Percentiles rank a stretch among this genome's conserved stretches.
Evolutionary conservation across 2,888 invertebrate species (phyloP).

Genomic region (Scaptomyza caliginosa): DNA sequence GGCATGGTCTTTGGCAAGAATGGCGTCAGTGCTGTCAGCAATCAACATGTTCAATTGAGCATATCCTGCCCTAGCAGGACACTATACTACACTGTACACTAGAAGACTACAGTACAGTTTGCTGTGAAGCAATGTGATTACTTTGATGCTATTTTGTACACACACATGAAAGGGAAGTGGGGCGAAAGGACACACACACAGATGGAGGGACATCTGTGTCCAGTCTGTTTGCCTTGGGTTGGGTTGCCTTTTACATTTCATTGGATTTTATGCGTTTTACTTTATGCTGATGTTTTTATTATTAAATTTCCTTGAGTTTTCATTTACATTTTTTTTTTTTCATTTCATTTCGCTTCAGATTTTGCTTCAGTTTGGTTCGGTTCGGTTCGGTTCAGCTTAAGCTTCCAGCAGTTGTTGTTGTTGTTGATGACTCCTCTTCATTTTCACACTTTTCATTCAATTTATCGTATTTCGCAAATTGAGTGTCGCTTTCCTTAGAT

Average conservation of each 20-base stretch:
- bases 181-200: neutral
- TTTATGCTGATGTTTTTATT: slow-evolving; percentile 81
- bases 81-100: slow-evolving; percentile 11
- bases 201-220: slow-evolving; percentile 36
- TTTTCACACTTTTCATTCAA: slow-evolving; percentile 80
- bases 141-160: slow-evolving; percentile 65
- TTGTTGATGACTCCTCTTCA: slow-evolving; percentile 74
- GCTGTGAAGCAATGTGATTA: slow-evolving; percentile 71
- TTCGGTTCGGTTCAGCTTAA: slow-evolving; percentile 53
- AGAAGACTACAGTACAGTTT: slow-evolving; percentile 1
- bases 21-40: slow-evolving; percentile 67
- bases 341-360: slow-evolving; percentile 5
- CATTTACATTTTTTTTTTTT: slow-evolving; percentile 61
- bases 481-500: slow-evolving; percentile 73
- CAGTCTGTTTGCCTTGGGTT: slow-evolving; percentile 44
- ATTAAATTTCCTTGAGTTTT: slow-evolving; percentile 79
- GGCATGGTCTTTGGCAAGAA: neutral
- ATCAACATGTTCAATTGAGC: slow-evolving; percentile 80
- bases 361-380: slow-evolving; percentile 39
- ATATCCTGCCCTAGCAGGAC: slow-evolving; percentile 72
- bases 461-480: slow-evolving; percentile 78
- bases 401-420: slow-evolving; percentile 26
- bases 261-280: slow-evolving; percentile 80
- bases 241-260: slow-evolving; percentile 77
- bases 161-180: neutral